Conservation (phyloP, 2,888 invertebrate species). For the Arge pagana region DNA sequence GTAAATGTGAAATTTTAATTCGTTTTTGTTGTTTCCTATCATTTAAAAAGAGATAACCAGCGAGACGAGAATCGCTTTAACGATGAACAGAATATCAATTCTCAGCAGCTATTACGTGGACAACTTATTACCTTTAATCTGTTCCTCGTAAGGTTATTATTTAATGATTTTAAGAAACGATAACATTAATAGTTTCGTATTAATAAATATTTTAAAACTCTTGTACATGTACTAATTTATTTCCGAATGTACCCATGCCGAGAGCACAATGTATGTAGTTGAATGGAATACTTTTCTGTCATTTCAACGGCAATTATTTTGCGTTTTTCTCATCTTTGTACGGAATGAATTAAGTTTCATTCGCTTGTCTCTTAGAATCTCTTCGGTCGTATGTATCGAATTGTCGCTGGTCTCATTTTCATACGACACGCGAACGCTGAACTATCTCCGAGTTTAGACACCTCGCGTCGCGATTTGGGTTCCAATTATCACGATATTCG, state of each 20-base stretch:
- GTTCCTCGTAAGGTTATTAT: constrained; percentile 40
- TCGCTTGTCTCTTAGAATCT: background rate
- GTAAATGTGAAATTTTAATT: background rate
- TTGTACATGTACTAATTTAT: constrained; percentile 45
- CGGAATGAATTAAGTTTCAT: constrained; percentile 20
- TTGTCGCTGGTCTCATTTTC: constrained; percentile 19
- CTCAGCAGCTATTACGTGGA: too few species aligned
- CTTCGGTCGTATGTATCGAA: background rate
- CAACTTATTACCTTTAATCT: constrained; percentile 2
- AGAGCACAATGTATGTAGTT: constrained; percentile 17
- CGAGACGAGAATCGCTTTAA: background rate
- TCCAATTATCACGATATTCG: too few species aligned
- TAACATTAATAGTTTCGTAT: constrained; percentile 50
- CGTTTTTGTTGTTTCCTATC: background rate
- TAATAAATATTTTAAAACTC: constrained; percentile 55
- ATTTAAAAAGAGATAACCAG: background rate
- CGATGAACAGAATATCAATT: too few species aligned
- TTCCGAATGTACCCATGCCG: constrained; percentile 35
- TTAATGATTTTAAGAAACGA: constrained; percentile 55
- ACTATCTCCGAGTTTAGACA: background rate
- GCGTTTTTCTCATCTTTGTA: constrained; percentile 31
- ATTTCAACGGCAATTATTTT: too few species aligned
- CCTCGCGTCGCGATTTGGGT: background rate
- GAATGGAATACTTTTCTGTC: too few species aligned
- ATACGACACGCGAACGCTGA: constrained; percentile 14